These are phyloP conservation scores for Xiphophorus birchmanni DNA, from an alignment of 2,797 vertebrate genomes.

Conservation along the genomic window DNA sequence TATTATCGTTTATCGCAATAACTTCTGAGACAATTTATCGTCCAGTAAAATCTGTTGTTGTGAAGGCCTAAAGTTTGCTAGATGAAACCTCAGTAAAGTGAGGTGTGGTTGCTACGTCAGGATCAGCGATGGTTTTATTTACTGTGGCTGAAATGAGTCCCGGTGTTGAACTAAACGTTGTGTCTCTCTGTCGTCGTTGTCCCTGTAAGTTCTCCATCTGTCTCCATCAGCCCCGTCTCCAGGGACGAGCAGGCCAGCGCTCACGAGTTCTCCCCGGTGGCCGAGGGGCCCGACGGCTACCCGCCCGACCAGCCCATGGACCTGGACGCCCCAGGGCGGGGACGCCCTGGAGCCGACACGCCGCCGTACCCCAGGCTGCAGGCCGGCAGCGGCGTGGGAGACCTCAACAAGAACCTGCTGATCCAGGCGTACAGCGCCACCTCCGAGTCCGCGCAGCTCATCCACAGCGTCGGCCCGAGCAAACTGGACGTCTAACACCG, in stretches of 20 bases:
- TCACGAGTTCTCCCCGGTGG: slow-evolving; percentile 93
- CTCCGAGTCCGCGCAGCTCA: slow-evolving; percentile 87
- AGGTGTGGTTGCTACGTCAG: too few species aligned
- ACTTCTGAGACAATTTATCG: too few species aligned
- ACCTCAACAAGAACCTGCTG: slow-evolving; percentile 97
- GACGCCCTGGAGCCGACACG: slow-evolving; percentile 15
- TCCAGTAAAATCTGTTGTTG: too few species aligned
- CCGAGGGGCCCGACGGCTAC: slow-evolving; percentile 87
- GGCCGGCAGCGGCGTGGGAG: slow-evolving; percentile 86
- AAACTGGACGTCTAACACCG: slow-evolving; percentile 73
- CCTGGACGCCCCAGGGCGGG: slow-evolving; percentile 81
- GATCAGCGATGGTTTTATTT: too few species aligned
- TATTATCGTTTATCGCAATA: too few species aligned
- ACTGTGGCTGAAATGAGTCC: neutral
- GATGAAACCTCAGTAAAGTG: too few species aligned
- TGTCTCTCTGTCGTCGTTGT: slow-evolving; percentile 57
- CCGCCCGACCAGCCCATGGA: slow-evolving; percentile 91
- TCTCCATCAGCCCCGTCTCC: slow-evolving; percentile 89
- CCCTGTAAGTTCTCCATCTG: slow-evolving; percentile 56
- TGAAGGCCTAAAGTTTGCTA: too few species aligned
- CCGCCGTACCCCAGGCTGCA: slow-evolving; percentile 85
- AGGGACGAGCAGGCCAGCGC: slow-evolving; percentile 94
- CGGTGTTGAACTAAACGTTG: slow-evolving; percentile 16
- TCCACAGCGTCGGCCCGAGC: slow-evolving; percentile 85
- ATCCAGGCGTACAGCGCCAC: slow-evolving; percentile 91